Evolutionary conservation across 2,797 vertebrate species (phyloP).

Genomic region (Odontamblyopus lacepedii): DNA sequence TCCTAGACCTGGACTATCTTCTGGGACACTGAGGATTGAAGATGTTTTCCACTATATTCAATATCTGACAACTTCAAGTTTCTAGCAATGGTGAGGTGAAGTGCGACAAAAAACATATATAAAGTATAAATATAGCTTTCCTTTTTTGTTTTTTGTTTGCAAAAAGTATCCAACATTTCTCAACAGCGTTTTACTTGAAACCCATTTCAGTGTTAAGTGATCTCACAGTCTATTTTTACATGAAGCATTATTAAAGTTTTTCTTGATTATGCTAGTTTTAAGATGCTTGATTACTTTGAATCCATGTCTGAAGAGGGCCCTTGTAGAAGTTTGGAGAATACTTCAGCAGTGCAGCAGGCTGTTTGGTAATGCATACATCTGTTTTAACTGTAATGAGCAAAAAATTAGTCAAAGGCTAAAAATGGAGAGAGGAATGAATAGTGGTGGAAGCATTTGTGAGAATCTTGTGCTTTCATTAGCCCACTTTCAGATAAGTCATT

Average conservation of each 20-base stretch:
- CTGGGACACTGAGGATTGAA: too few relatives aligned
- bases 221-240: not conserved
- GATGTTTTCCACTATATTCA: too few relatives aligned
- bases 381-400: slow-evolving; percentile 16
- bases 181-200: not conserved
- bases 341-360: slow-evolving; percentile 11
- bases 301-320: not conserved
- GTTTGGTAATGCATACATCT: slow-evolving; percentile 31
- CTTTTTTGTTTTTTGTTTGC: not conserved
- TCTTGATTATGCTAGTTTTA: slow-evolving; percentile 7
- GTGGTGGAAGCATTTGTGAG: not conserved
- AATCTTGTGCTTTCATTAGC: slow-evolving; percentile 50
- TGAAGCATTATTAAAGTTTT: not conserved
- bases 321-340: slow-evolving; percentile 14
- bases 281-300: slow-evolving; percentile 7
- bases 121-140: too few relatives aligned
- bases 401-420: not conserved
- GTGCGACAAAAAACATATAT: too few relatives aligned
- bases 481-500: slow-evolving; percentile 49
- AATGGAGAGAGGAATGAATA: not conserved
- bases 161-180: not conserved
- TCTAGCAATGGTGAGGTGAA: too few relatives aligned
- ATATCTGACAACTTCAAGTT: too few relatives aligned
- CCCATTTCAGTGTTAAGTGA: not conserved
- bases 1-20: too few relatives aligned